A percentile compares a stretch with the other conserved stretches of the same genome.
Conservation (phyloP, 2,888 invertebrate species). For the Crossocerus cetratus region DNA sequence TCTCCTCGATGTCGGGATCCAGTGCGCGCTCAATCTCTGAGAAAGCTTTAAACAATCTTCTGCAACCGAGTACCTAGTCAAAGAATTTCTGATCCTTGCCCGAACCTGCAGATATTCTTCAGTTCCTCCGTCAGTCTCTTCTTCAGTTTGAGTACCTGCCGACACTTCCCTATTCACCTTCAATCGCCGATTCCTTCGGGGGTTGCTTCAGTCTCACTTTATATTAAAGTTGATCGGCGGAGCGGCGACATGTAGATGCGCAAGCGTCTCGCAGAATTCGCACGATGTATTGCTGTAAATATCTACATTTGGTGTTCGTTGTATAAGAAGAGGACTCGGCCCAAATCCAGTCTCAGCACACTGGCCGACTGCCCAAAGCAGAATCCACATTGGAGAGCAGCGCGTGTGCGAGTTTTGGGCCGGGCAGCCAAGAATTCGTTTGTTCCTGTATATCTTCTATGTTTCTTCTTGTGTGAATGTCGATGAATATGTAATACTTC, state of each 20-base stretch:
- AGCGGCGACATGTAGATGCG: not conserved
- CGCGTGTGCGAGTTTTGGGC: not conserved
- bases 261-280: not conserved
- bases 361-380: not conserved
- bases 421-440: not conserved
- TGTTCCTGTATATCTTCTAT: not conserved
- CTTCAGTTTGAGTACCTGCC: no score
- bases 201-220: conserved; percentile 18
- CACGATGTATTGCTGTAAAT: not conserved
- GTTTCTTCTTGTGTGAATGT: conserved; percentile 7
- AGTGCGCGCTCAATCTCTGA: no score
- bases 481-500: conserved; percentile 4
- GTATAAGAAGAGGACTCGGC: not conserved
- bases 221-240: conserved; percentile 23
- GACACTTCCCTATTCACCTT: no score
- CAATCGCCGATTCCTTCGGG: not conserved
- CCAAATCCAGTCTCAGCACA: not conserved
- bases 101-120: no score
- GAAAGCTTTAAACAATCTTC: no score
- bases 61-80: not conserved
- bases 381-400: not conserved
- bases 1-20: no score
- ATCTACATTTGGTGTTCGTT: not conserved
- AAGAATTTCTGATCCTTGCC: not conserved
- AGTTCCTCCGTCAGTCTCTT: no score